These are phyloP conservation scores for Chrysochloris asiatica DNA, from an alignment of 2,113 vertebrate genomes.

Conservation along the genomic window DNA sequence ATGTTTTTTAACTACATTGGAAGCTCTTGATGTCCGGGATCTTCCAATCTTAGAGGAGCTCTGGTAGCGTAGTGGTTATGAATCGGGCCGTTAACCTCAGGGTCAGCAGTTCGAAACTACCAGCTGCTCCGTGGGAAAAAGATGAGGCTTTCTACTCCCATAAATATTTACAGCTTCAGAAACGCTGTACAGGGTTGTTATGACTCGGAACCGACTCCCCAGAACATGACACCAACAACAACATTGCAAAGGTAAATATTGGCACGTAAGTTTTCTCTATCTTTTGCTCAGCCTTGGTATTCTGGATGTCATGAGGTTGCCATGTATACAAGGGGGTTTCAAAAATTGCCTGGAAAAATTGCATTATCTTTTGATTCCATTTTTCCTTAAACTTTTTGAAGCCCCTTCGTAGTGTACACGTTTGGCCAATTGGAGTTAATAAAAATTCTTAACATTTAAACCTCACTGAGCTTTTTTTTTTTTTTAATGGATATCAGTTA, in stretches of 20 bases:
- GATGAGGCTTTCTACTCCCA: too few species aligned
- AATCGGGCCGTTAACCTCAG: too few species aligned
- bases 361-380: too few species aligned
- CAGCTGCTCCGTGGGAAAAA: too few species aligned
- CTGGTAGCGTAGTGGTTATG: not conserved
- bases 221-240: too few species aligned
- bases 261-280: not conserved
- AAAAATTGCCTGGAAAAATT: too few species aligned
- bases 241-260: not conserved
- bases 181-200: too few species aligned
- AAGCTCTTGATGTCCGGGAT: not conserved
- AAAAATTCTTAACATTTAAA: conserved; percentile 51
- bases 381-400: too few species aligned
- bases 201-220: too few species aligned
- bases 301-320: not conserved
- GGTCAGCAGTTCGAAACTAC: too few species aligned
- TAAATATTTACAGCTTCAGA: too few species aligned
- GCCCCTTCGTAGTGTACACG: not conserved
- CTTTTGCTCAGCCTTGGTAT: not conserved
- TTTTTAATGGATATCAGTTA: conserved; percentile 6
- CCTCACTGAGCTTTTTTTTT: not conserved
- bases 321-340: too few species aligned
- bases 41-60: not conserved
- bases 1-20: not conserved
- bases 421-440: conserved; percentile 37